Conservation (phyloP, 2,113 vertebrate species). For the Upupa epops region DNA sequence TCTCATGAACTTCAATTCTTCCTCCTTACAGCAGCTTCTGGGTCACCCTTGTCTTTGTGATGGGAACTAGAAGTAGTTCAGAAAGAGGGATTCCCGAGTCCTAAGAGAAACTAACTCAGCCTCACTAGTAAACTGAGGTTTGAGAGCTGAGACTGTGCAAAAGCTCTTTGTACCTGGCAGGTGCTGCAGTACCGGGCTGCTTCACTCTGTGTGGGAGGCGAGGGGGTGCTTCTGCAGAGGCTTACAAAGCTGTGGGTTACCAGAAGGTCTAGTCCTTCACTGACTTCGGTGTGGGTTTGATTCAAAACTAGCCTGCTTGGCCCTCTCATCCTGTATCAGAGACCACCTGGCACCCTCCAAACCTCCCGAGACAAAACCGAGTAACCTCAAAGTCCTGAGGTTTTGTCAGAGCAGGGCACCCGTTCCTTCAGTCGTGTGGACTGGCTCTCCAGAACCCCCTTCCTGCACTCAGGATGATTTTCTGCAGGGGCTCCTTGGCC, state of each 20-base stretch:
- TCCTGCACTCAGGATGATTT: background rate
- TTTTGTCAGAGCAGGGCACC: background rate
- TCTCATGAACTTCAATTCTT: constrained; percentile 32
- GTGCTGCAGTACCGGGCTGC: background rate
- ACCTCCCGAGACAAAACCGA: background rate
- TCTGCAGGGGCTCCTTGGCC: background rate
- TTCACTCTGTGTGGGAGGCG: background rate
- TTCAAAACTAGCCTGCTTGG: background rate
- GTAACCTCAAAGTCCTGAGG: background rate
- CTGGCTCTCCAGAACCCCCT: background rate
- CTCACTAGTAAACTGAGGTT: background rate
- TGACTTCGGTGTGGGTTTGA: background rate
- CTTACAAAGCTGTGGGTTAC: background rate
- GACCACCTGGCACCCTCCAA: background rate
- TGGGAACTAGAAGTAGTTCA: constrained; percentile 23
- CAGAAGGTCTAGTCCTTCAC: background rate
- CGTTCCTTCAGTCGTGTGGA: background rate
- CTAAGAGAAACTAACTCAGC: background rate
- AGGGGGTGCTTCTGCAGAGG: background rate
- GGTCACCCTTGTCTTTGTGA: background rate
- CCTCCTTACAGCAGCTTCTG: constrained; percentile 13
- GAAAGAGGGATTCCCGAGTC: background rate
- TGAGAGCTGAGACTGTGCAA: background rate
- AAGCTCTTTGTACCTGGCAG: background rate
- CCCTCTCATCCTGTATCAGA: background rate